Evolutionary conservation across 2,888 invertebrate genomes (phyloP).

Genomic region (Thereva nobilitata): DNA sequence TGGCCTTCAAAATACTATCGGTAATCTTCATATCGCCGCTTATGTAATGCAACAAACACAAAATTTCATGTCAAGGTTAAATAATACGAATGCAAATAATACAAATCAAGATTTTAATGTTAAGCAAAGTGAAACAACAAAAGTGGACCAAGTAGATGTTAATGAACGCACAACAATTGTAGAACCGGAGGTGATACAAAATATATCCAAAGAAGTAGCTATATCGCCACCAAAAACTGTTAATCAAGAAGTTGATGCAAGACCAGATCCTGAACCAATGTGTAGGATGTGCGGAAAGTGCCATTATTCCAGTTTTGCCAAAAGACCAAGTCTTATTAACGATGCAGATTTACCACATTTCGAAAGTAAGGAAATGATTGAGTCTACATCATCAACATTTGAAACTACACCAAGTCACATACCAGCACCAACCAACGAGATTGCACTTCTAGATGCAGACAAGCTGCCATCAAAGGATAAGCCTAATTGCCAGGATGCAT

Average conservation of each 20-base stretch:
- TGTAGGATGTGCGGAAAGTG: conserved; percentile 43
- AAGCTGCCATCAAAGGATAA: background rate
- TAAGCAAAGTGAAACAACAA: background rate
- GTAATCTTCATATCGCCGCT: conserved; percentile 56
- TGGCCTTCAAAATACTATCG: conserved; percentile 55
- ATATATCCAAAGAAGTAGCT: background rate
- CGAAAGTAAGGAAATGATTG: background rate
- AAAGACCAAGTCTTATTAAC: conserved; percentile 12
- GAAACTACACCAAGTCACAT: background rate
- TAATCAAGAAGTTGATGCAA: background rate
- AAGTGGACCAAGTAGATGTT: background rate
- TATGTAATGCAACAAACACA: conserved; percentile 55
- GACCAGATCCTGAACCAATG: background rate
- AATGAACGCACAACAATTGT: background rate
- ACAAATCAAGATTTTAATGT: background rate
- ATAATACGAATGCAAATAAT: background rate
- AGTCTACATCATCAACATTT: background rate
- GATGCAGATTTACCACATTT: background rate
- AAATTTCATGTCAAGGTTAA: conserved; percentile 45
- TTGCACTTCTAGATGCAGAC: conserved; percentile 11
- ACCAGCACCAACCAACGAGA: conserved; percentile 9
- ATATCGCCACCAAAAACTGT: background rate
- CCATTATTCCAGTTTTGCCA: conserved; percentile 33
- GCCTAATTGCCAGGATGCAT: conserved; percentile 48
- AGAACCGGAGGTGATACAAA: background rate